Conservation (phyloP, 2,113 vertebrate genomes). For the Tyto alba region DNA sequence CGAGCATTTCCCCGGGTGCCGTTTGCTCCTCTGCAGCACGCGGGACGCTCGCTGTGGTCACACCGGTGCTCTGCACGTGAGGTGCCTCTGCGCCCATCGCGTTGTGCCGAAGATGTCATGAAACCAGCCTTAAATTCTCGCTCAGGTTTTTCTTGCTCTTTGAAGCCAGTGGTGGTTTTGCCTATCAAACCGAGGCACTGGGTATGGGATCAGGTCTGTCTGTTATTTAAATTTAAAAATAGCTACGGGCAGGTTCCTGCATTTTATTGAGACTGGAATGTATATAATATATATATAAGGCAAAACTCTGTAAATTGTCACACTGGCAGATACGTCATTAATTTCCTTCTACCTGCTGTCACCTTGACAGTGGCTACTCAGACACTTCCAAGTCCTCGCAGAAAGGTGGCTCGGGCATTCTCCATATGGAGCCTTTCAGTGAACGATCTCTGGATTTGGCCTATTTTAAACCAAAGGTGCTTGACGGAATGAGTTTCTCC, state of each 20-base stretch:
- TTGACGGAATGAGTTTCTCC: background rate
- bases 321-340: fast-evolving
- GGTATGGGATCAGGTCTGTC: background rate
- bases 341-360: background rate
- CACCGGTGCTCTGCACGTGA: background rate
- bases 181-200: background rate
- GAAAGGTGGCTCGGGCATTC: background rate
- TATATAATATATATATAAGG: background rate
- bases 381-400: background rate
- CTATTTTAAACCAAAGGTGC: background rate
- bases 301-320: background rate
- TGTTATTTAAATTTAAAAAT: background rate
- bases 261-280: background rate
- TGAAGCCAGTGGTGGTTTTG: background rate
- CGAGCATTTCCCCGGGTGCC: background rate
- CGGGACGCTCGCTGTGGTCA: background rate
- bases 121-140: background rate
- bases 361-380: background rate
- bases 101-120: background rate
- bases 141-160: background rate
- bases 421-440: background rate
- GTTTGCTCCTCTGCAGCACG: background rate
- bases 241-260: background rate
- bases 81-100: background rate
- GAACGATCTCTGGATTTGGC: background rate